Base-by-base conservation (phyloP, 2,888 invertebrate species). In the Exocentrus adspersus region DNA sequence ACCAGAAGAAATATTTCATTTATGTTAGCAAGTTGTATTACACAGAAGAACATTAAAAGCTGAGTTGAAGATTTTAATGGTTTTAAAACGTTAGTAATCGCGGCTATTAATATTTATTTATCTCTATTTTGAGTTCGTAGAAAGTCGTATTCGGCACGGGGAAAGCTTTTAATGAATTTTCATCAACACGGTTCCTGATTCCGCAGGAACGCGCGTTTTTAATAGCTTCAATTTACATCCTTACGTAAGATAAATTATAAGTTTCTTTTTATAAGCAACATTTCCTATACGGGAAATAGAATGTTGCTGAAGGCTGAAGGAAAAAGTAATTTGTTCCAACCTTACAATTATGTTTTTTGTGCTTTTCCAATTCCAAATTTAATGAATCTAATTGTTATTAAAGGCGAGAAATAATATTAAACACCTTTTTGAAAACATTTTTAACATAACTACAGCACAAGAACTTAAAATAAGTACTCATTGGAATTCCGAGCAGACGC, bases 51-150 rank as follows among this genome's bases (percentile, higher is more conserved):
- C 48, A 21, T 48, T 46, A 30, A 12, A 30, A 28, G 10, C 10
- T 20, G 12, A 12, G 28, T 51, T 51, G n/a, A n/a, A n/a, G 19
- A 17, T 16, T 30, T 51, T 51, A 51, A 51, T 51, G 51, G 19
- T 51, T 51, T 30, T 51, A 30, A 51, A 51, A 51, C 30, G 32
- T n/a, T 12, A 7, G 17, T 51, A 51, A 51, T 51, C 30, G 51
- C 14, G 14, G 28, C 10, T 16, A 51, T 51, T 32, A 51, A 51
- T 51, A 51, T 32, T 51, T 51, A 56, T 46, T 56, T 58, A 48
- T 48, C n/a, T 30, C 58, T 48, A 32, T 48, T 58, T 58, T 58
- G 32, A 58, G 48, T 58, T n/a, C 30, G 42, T 58, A 58, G 58
- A 58, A 58, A 58, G 48, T 32, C 32, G 19, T 7, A 19, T 20